Evolutionary conservation across 1,140 invertebrate genomes (phyloP).

Genomic region (Megalonaias nervosa): DNA sequence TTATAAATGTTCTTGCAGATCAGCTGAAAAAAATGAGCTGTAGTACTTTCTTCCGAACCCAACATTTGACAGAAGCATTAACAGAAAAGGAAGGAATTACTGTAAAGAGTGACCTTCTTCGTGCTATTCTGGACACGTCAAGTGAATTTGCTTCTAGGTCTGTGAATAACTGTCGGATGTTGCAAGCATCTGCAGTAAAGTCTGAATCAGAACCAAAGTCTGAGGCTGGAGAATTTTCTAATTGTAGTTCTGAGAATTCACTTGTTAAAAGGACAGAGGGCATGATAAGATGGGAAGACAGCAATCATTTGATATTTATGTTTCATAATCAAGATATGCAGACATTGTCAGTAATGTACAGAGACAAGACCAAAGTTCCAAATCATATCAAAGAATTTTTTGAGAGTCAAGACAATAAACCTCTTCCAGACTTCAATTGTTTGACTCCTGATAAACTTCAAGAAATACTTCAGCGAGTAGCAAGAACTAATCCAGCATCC

Average conservation of each 20-base stretch:
- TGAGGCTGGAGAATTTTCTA: background rate
- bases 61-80: slow-evolving; percentile 23
- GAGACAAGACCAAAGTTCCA: slow-evolving; percentile 29
- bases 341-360: slow-evolving; percentile 40
- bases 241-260: background rate
- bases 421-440: slow-evolving; percentile 19
- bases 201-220: background rate
- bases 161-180: slow-evolving; percentile 20
- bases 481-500: slow-evolving; percentile 13
- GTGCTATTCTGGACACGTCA: slow-evolving; percentile 18
- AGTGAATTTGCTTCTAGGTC: slow-evolving; percentile 42
- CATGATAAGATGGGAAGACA: slow-evolving; percentile 39
- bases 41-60: slow-evolving; percentile 36
- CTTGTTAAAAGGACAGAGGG: slow-evolving; percentile 19
- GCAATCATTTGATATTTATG: slow-evolving; percentile 37
- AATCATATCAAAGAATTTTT: slow-evolving; percentile 31
- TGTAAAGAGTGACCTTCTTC: slow-evolving; percentile 22
- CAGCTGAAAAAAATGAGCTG: slow-evolving; percentile 37
- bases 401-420: slow-evolving; percentile 33
- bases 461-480: slow-evolving; percentile 30
- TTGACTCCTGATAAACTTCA: slow-evolving; percentile 20
- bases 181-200: slow-evolving; percentile 6
- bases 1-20: slow-evolving; percentile 33
- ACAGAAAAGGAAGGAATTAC: background rate
- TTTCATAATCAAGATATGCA: slow-evolving; percentile 39